Evolutionary conservation across 2,113 vertebrate species (phyloP).

Genomic region (Silurus glanis): DNA sequence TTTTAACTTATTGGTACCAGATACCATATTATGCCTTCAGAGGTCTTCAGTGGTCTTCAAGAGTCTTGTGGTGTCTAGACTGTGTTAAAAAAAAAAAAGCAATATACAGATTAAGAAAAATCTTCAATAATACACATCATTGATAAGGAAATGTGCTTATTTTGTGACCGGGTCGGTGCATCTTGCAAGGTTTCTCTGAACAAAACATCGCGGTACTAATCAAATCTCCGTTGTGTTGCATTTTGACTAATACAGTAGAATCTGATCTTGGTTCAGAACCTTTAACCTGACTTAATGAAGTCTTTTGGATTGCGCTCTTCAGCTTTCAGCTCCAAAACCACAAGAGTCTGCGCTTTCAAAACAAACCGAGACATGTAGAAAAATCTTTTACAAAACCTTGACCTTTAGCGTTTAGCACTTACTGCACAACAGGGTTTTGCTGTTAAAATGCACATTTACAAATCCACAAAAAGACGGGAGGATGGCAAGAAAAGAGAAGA

Average conservation of each 20-base stretch:
- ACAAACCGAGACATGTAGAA: background rate
- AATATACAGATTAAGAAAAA: too few species aligned
- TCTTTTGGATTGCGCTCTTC: background rate
- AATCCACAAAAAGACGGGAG: background rate
- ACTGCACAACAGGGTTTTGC: background rate
- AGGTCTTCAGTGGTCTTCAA: too few species aligned
- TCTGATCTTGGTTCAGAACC: background rate
- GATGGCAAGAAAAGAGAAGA: background rate
- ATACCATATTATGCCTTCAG: too few species aligned
- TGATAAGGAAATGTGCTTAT: too few species aligned
- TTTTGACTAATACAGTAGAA: background rate
- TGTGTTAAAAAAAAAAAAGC: too few species aligned
- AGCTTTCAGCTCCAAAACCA: background rate
- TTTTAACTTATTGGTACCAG: too few species aligned
- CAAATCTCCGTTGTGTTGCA: background rate
- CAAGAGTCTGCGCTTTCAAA: constrained; percentile 1
- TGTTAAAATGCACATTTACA: background rate
- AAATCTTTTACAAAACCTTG: background rate
- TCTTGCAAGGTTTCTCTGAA: background rate
- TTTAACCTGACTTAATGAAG: background rate
- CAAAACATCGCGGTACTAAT: background rate
- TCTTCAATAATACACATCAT: too few species aligned
- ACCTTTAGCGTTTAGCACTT: background rate
- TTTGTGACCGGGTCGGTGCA: too few species aligned
- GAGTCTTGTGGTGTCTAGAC: too few species aligned